phyloP scores from a whole-genome alignment of 2,797 vertebrate species.

The Myripristis murdjan region DNA sequence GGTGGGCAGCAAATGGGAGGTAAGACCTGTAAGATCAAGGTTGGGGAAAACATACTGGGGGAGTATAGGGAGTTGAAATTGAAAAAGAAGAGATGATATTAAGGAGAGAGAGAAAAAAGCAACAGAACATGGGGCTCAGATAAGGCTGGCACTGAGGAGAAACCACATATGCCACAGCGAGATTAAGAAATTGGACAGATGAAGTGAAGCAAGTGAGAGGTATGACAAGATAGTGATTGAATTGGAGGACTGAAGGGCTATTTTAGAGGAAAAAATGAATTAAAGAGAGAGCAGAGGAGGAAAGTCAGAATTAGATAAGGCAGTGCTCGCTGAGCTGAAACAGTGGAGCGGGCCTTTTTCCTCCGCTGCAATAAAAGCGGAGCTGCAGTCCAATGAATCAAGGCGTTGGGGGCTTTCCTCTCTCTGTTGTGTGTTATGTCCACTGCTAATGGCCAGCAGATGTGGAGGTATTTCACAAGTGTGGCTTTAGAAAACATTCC shows the following conservation, averaged over 20 bases:
- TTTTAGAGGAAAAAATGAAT: constrained; percentile 42
- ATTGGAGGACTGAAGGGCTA: constrained; percentile 29
- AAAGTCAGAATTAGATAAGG: constrained; percentile 63
- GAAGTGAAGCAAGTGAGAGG: constrained; percentile 17
- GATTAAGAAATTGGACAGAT: constrained; percentile 9
- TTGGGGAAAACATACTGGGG: constrained; percentile 2
- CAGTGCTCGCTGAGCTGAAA: constrained; percentile 49
- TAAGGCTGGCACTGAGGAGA: constrained; percentile 35
- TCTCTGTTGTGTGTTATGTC: constrained; percentile 85
- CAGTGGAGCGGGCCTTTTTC: constrained; percentile 55
- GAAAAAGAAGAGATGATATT: constrained; percentile 9
- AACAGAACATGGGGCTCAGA: constrained; percentile 2
- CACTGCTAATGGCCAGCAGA: constrained; percentile 87
- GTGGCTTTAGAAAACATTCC: constrained; percentile 87
- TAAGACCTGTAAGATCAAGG: constrained; percentile 36
- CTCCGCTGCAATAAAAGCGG: constrained; percentile 80
- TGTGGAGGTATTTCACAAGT: constrained; percentile 87
- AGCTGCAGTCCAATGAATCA: constrained; percentile 83
- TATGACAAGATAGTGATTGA: constrained; percentile 6
- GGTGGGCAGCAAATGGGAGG: constrained; percentile 45
- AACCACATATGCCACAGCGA: constrained; percentile 1
- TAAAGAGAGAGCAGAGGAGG: constrained; percentile 12
- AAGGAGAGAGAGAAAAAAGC: constrained; percentile 2
- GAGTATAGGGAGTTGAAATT: constrained; percentile 10
- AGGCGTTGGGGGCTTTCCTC: constrained; percentile 83